Evolutionary conservation across 2,888 invertebrate species (phyloP), one percentile per base, ranked within the genome.

Genomic region (Agrochola macilenta): DNA sequence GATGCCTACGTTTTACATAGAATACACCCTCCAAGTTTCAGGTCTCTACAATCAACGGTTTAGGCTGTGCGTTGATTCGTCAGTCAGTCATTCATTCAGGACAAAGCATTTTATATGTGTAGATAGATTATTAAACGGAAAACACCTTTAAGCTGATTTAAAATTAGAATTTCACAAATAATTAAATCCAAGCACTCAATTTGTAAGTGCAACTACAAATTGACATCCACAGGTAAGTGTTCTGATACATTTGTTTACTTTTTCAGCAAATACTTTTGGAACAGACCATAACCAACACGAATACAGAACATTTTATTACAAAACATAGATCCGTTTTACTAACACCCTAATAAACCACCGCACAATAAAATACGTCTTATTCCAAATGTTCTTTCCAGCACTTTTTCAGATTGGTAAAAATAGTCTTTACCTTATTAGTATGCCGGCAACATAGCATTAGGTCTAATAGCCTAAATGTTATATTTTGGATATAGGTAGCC

Each of bases 391-490:
- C 35, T 39, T 74, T 65, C n/a, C 60, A 76, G 80, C 69, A 72
- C 88, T 74, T 88, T 65, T 63, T 30, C 39, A 68, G 64, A 86
- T 84, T 79, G 87, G 69, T 84, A 81, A 81, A 83, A 87, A 88
- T 79, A 74, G 74, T 64, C 30, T 75, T 66, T 52, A n/a, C n/a
- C 73, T 86, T 61, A 88, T 87, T 87, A 81, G 79, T 87, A 87
- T 88, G 64, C 86, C 35, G 63, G 49, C 23, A 74, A 63, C 88
- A 86, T 71, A 78, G 84, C 66, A 71, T 79, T 80, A 77, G 65
- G 68, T 68, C 75, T 77, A 83, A 86, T 79, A 76, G 88, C 72
- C 76, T 79, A 58, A 87, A 86, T 81, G 73, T 84, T 54, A 35
- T 64, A 61, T 54, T 66, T 65, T 66, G 20, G 30, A 76, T 75